phyloP scores from a whole-genome alignment of 1,140 invertebrate genomes.

The fruit fly (Drosophila melanogaster) region DNA sequence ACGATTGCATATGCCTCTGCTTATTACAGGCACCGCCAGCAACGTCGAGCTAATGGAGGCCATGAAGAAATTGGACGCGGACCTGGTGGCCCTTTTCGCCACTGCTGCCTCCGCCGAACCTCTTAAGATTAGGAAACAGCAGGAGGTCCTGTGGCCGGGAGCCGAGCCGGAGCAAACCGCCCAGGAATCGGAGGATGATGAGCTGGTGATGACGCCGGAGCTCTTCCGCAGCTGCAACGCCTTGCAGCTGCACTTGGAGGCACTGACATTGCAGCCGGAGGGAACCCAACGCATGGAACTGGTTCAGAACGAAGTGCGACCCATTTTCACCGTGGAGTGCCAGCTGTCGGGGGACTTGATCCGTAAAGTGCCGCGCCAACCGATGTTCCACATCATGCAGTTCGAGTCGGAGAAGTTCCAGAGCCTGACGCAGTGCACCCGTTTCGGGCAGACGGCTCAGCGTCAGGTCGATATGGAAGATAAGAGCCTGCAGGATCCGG shows the following conservation, averaged over 20 bases:
- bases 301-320: slow-evolving; percentile 72
- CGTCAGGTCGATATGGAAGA: slow-evolving; percentile 56
- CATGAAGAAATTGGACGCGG: slow-evolving; percentile 81
- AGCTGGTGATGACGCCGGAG: slow-evolving; percentile 49
- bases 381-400: slow-evolving; percentile 81
- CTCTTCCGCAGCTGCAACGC: slow-evolving; percentile 66
- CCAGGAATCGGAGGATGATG: slow-evolving; percentile 21
- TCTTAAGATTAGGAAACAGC: slow-evolving; percentile 47
- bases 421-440: slow-evolving; percentile 78
- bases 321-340: slow-evolving; percentile 80
- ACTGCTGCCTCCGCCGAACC: slow-evolving; percentile 48
- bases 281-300: slow-evolving; percentile 78
- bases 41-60: slow-evolving; percentile 80
- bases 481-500: slow-evolving; percentile 28
- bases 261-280: slow-evolving; percentile 72
- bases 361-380: slow-evolving; percentile 50
- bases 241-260: slow-evolving; percentile 74
- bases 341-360: slow-evolving; percentile 74
- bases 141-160: slow-evolving; percentile 48
- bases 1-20: not conserved
- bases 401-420: slow-evolving; percentile 83
- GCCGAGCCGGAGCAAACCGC: slow-evolving; percentile 38
- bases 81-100: slow-evolving; percentile 74
- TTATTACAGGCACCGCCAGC: slow-evolving; percentile 55
- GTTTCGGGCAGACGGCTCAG: slow-evolving; percentile 73